A percentile compares a stretch with the other conserved stretches of the same genome.
These are phyloP conservation scores for Coregonus ussuriensis DNA, from an alignment of 2,797 vertebrate genomes.

Conservation along the genomic window DNA sequence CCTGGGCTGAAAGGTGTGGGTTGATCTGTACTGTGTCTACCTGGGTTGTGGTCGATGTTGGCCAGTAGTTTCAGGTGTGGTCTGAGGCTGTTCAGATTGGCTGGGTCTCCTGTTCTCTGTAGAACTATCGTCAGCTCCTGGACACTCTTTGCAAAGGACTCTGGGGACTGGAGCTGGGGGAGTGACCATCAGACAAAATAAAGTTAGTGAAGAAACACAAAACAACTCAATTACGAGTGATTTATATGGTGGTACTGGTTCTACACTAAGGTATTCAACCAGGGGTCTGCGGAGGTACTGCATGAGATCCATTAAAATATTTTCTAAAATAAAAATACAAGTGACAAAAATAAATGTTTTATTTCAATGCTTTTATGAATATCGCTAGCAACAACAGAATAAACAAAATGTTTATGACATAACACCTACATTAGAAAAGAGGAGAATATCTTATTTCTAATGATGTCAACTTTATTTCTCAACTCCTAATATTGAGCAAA, in stretches of 20 bases:
- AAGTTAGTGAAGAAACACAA: not conserved
- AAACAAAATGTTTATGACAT: no score
- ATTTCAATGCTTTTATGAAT: no score
- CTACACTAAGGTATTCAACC: not conserved
- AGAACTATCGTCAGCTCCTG: constrained; percentile 96
- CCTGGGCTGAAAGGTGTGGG: not conserved
- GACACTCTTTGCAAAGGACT: constrained; percentile 96
- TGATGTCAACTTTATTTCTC: no score
- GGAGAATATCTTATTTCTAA: no score
- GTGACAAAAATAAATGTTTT: no score
- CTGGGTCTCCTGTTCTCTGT: constrained; percentile 93
- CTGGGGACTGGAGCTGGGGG: constrained; percentile 89
- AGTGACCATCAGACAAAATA: not conserved
- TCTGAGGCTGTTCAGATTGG: constrained; percentile 91
- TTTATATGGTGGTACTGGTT: not conserved
- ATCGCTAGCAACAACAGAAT: no score
- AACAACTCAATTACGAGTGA: not conserved
- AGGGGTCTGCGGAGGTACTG: no score
- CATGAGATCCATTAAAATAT: no score
- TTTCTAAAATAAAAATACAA: not conserved
- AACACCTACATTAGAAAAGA: no score
- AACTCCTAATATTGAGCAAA: no score
- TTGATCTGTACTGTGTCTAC: constrained; percentile 57
- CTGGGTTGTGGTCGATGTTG: constrained; percentile 95
- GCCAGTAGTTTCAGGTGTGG: constrained; percentile 92